phyloP scores from a whole-genome alignment of 2,797 vertebrate genomes.

The Thunnus albacares region DNA sequence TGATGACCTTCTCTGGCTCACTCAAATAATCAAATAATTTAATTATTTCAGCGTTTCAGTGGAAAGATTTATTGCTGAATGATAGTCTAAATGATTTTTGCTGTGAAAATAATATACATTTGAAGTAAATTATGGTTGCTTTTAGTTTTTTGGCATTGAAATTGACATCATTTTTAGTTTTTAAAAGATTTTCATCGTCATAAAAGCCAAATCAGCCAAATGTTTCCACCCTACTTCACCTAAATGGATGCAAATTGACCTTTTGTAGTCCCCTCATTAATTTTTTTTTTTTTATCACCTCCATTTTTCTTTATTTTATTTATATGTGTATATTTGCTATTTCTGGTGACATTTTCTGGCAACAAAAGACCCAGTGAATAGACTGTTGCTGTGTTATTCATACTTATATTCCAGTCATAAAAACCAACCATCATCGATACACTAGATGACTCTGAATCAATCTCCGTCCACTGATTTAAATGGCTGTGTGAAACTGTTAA shows the following conservation, averaged over 20 bases:
- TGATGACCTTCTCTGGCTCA: no score
- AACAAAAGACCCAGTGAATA: slow-evolving; percentile 15
- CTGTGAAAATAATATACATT: slow-evolving; percentile 15
- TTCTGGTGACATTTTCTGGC: slow-evolving; percentile 14
- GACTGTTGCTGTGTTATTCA: slow-evolving; percentile 53
- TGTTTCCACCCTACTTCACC: background rate
- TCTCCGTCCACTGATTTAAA: slow-evolving; percentile 73
- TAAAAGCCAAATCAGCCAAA: slow-evolving; percentile 17
- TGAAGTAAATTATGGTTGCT: background rate
- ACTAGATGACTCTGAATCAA: slow-evolving; percentile 69
- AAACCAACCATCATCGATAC: slow-evolving; percentile 63
- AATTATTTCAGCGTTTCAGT: background rate
- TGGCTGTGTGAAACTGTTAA: slow-evolving; percentile 78
- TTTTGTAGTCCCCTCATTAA: slow-evolving; percentile 12
- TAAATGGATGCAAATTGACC: background rate
- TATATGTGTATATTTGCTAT: background rate
- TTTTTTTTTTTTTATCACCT: background rate
- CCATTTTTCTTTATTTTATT: slow-evolving; percentile 1
- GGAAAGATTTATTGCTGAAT: background rate
- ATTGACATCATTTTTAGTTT: background rate
- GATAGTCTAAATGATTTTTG: slow-evolving; percentile 1
- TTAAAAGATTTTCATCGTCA: background rate
- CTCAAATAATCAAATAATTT: no score
- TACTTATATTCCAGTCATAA: slow-evolving; percentile 63
- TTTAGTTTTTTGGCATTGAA: slow-evolving; percentile 7